Evolutionary conservation across 1,140 invertebrate genomes (phyloP), one percentile per base, ranked within the genome.

Genomic region (Drosophila miranda): DNA sequence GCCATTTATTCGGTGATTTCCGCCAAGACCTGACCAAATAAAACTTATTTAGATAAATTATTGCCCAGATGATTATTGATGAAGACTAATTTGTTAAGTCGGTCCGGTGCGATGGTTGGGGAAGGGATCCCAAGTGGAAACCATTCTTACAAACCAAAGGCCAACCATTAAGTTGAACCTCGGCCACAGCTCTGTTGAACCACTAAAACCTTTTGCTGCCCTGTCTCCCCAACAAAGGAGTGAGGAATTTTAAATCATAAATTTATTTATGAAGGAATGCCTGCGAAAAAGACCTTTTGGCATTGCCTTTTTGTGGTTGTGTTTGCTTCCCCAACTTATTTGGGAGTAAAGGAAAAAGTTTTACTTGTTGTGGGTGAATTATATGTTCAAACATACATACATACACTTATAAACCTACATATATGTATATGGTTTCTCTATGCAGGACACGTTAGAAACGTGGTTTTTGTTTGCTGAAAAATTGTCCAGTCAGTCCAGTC

Each of bases 41-140:
- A 52, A 82, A 70, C 70, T 64, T 75, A 86, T 87, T 86, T 86
- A 58, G 78, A 82, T 78, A 78, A 86, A 87, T 86, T 86, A 78
- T 81, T 73, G 59, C 67, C 57, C 46, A 61, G 64, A 61, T 77
- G 63, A 54, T 69, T 87, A 84, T 84, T 77, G 77, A 84, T 77
- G 73, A 60, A 21, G 46, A 26, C 43, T 55, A 73, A 77, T 86
- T 64, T 81, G 70, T 43, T 54, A 46, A 50, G 50, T 67, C 64
- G 41, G 30, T 16, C 16, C 64, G 44, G 26, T 16, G 2, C 19
- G 8, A 11, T 34, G 30, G 28, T 16, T 6, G 7, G 34, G 3
- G 11, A 11, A 11, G 9, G 34, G 11, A 38, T 11, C 4, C 2
- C 30, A 34, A 34, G 30, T 34, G 30, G 30, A 34, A 34, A 34